Evolutionary conservation across 2,888 invertebrate species (phyloP).

Genomic region (Drosophila leonis): DNA sequence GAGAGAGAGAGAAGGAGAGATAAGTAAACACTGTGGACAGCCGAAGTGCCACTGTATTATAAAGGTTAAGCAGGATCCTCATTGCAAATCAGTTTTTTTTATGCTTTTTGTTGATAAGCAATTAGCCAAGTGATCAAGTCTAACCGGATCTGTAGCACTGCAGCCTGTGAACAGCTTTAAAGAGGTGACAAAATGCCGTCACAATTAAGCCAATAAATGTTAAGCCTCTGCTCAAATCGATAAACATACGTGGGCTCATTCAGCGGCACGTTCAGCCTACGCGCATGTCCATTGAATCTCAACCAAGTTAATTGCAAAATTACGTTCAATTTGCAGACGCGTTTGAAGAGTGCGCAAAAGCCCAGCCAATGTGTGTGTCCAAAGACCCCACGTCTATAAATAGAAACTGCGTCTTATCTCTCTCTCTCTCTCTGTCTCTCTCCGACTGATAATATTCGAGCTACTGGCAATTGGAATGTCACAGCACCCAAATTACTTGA

Average conservation of each 20-base stretch:
- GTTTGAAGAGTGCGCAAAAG: slow-evolving; percentile 43
- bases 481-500: slow-evolving; percentile 7
- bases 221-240: slow-evolving; percentile 25
- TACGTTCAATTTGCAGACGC: slow-evolving; percentile 42
- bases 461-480: background rate
- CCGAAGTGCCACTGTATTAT: slow-evolving; percentile 10
- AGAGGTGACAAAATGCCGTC: slow-evolving; percentile 53
- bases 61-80: slow-evolving; percentile 26
- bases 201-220: slow-evolving; percentile 69
- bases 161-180: slow-evolving; percentile 21
- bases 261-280: slow-evolving; percentile 64
- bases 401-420: slow-evolving; percentile 4
- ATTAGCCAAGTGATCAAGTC: slow-evolving; percentile 34
- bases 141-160: slow-evolving; percentile 47
- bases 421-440: no score
- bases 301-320: slow-evolving; percentile 48
- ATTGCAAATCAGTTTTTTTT: slow-evolving; percentile 13
- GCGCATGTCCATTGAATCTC: slow-evolving; percentile 55
- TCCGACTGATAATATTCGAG: background rate
- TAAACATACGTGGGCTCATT: slow-evolving; percentile 59
- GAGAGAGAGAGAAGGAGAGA: background rate
- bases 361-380: slow-evolving; percentile 24
- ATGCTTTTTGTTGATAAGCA: slow-evolving; percentile 37
- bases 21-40: background rate
- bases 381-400: slow-evolving; percentile 17